Evolutionary conservation across 2,888 invertebrate species (phyloP), one percentile per base, ranked within the genome.

Genomic region (Oligia latruncula): DNA sequence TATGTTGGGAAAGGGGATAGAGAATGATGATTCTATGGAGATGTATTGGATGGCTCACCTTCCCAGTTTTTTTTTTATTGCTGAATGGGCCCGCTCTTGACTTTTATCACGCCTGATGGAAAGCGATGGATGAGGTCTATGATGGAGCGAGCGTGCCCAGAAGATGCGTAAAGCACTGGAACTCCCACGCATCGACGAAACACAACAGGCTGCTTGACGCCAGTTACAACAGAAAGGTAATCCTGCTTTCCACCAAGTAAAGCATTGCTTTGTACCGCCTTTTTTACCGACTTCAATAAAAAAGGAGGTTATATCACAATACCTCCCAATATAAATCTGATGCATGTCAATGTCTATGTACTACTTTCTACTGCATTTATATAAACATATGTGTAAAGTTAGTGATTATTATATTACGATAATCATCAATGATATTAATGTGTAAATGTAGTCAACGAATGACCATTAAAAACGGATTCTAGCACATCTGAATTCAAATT

Each of bases 321-420:
- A 81, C 49, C 20, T 52, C 3, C 58, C 43, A 46, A 43, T 66
- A 77, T 65, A 77, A 80, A 80, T 73, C 55, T 68, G 76, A 72
- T 64, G 55, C 49, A 43, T 79, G n/a, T 72, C 55, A 40, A 72
- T 74, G 74, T 67, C 65, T 72, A 74, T 77, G 75, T 77, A 80
- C 76, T 78, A 70, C 70, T 88, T 80, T 80, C 35, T 64, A 75
- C 71, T 78, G 89, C 87, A 88, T 89, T 89, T 88, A 87, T 81
- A 87, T 81, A 87, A 35, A 80, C 60, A 77, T 75, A 73, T 88
- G 77, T 79, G 66, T 77, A 78, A 73, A 74, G 71, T 73, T 78
- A 78, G 64, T 76, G 77, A 76, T 76, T 78, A 65, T 62, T 71
- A 77, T 72, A 74, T 68, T 64, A 74, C 20, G n/a, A 46, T 81